Conservation (phyloP, 2,113 vertebrate species). For the Muntiacus reevesi region DNA sequence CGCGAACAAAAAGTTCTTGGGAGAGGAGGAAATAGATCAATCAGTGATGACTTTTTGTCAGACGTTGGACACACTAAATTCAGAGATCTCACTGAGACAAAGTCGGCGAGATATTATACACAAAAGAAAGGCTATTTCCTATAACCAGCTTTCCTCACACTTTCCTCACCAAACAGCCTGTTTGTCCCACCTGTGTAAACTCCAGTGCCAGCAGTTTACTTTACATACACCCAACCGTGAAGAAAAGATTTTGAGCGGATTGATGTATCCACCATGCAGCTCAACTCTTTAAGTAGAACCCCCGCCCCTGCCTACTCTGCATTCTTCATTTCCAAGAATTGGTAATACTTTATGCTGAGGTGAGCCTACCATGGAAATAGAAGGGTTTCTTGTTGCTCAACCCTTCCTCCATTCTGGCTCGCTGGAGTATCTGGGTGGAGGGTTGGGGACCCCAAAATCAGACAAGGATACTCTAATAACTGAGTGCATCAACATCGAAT, state of each 20-base stretch:
- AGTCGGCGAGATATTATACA: background rate
- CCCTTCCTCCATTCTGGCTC: background rate
- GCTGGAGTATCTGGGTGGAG: background rate
- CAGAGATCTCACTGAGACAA: background rate
- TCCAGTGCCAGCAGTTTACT: background rate
- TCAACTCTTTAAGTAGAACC: background rate
- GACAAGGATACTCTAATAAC: background rate
- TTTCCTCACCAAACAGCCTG: background rate
- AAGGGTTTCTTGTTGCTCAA: background rate
- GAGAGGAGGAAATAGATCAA: background rate
- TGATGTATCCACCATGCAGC: background rate
- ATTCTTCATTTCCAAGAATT: background rate
- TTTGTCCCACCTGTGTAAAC: background rate
- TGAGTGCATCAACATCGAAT: background rate
- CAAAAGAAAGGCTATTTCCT: background rate
- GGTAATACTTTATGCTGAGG: background rate
- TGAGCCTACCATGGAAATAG: background rate
- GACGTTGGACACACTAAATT: background rate
- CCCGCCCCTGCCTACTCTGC: no score
- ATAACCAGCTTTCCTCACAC: background rate
- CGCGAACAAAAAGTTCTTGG: constrained; percentile 40
- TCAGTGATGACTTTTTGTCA: background rate
- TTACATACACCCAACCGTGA: background rate
- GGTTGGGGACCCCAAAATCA: background rate
- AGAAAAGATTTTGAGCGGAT: background rate